Base-by-base conservation (phyloP, 2,797 vertebrate species). In the Melanotaenia boesemani region DNA sequence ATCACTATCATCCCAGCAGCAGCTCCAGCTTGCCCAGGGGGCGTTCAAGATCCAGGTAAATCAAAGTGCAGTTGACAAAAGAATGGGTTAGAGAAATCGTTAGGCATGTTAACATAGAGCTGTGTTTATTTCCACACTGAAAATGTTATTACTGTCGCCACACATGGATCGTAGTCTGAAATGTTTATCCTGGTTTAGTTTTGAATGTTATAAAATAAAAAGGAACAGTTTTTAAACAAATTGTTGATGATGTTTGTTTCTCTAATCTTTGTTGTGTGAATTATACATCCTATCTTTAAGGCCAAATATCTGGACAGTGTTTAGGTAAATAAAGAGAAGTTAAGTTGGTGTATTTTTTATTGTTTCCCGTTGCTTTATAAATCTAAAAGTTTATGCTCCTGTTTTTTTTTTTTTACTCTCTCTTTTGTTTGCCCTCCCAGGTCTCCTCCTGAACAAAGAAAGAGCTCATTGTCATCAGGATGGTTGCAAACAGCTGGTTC, bases 1-100 rank as follows among this genome's bases (percentile, higher is more conserved):
- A 93, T 6, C 92, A 95, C 18, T 89, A 96, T 73, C 96, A 95
- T 66, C 92, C 94, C 80, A 96, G 96, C 85, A 95, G 95, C 70
- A 96, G 95, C 80, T 96, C 97, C 1, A 89, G 94, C 2, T 89
- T 91, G 69, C 94, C 95, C 84, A 91, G 94, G 79, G 95, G 95
- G n/a, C 94, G 90, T 61, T 96, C 96, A 0, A 95, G 93, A 73
- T 97, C 97, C 87, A 97, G 96, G 97, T 99, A 89, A 81, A 46
- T 12, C 59, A 30, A 67, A 66, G 63, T 59, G 71, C 82, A 48
- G 65, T 64, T 67, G 68, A 70, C 74, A 18, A 18, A 39, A 15
- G 28, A n/a, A 54, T n/a, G 61, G 34, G 30, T 24, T 39, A 37
- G 61, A 65, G 28, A 37, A 57, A n/a, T 60, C 41, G 26, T 56